Conservation (phyloP, 2,113 vertebrate genomes). For the Columba janthina region DNA sequence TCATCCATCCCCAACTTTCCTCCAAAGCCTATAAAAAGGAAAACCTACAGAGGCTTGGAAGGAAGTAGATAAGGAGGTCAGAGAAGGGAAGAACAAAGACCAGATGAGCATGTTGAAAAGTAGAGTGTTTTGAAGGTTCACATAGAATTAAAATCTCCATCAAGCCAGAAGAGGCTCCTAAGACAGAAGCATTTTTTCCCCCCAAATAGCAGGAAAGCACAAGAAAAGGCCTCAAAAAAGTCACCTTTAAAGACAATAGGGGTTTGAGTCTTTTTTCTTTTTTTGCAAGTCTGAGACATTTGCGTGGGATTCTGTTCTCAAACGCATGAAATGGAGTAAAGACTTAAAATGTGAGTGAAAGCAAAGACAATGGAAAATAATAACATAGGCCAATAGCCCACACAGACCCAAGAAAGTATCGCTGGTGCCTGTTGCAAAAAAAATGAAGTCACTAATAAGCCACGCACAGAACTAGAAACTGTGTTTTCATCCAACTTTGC, state of each 20-base stretch:
- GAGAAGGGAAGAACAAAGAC: background rate
- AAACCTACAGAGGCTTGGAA: background rate
- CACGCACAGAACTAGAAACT: background rate
- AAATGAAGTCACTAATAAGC: background rate
- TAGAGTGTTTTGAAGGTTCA: background rate
- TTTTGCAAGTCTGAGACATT: background rate
- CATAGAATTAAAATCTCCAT: background rate
- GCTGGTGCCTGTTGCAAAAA: background rate
- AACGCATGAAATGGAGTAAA: background rate
- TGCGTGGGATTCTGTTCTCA: slow-evolving; percentile 6
- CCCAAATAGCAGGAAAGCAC: background rate
- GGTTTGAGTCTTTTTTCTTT: background rate
- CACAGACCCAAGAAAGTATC: background rate
- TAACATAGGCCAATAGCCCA: background rate
- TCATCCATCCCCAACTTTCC: background rate
- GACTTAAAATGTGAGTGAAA: background rate
- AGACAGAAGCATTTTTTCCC: background rate
- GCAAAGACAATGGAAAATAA: slow-evolving; percentile 40
- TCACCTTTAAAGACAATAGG: background rate
- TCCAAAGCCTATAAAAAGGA: background rate
- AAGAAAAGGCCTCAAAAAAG: background rate
- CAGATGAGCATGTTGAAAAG: background rate
- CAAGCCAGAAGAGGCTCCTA: background rate
- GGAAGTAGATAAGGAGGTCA: background rate
- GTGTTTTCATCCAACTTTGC: background rate